Conservation (phyloP, 2,797 vertebrate species). For the Potorous gilbertii region DNA sequence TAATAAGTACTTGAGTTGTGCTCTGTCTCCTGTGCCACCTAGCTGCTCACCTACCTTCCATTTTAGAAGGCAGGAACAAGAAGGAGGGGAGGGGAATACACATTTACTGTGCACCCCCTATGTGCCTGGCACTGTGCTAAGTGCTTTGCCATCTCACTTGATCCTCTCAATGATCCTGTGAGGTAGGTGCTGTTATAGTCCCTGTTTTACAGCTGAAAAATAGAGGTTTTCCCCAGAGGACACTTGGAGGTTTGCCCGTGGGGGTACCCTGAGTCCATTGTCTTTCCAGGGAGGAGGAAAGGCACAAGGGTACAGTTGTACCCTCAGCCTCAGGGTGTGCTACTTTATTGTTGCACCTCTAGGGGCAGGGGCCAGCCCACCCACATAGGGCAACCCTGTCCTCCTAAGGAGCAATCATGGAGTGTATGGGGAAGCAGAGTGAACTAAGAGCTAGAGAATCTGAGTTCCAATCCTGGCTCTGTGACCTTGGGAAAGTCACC, state of each 20-base stretch:
- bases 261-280: no score
- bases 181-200: background rate
- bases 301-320: background rate
- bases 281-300: background rate
- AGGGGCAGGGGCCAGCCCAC: no score
- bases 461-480: background rate
- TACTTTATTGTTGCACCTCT: background rate
- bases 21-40: background rate
- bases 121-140: background rate
- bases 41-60: background rate
- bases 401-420: background rate
- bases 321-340: no score
- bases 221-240: background rate
- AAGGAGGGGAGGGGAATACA: background rate
- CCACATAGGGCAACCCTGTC: no score
- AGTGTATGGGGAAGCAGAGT: background rate
- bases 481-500: background rate
- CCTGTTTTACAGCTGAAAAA: background rate
- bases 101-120: background rate
- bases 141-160: background rate
- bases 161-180: background rate
- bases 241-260: background rate
- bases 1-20: background rate
- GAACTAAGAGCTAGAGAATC: background rate
- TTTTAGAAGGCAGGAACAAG: background rate